Conservation (phyloP, 2,888 invertebrate genomes). For the Macrosiphum euphorbiae region DNA sequence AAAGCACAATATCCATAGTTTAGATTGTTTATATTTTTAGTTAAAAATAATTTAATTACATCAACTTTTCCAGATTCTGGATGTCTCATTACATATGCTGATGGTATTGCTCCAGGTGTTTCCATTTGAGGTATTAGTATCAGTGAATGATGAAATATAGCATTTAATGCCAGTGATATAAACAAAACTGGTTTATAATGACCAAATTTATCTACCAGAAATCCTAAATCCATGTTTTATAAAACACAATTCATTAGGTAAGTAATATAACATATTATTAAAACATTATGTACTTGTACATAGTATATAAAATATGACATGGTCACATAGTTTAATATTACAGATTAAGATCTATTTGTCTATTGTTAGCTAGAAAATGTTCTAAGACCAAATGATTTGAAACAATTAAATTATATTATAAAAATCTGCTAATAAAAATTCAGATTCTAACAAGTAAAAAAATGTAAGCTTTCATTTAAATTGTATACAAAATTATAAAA, state of each 20-base stretch:
- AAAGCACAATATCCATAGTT: background rate
- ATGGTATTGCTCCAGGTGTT: slow-evolving; percentile 81
- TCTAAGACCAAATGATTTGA: too few relatives aligned
- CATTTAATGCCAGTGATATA: slow-evolving; percentile 82
- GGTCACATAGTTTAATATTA: too few relatives aligned
- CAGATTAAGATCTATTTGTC: too few relatives aligned
- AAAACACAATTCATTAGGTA: background rate
- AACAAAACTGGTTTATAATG: slow-evolving; percentile 88
- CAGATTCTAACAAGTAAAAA: too few relatives aligned
- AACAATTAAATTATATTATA: too few relatives aligned
- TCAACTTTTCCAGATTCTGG: slow-evolving; percentile 80
- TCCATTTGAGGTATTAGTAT: slow-evolving; percentile 85
- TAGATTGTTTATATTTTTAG: background rate
- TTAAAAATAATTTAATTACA: slow-evolving; percentile 71
- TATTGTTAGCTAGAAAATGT: too few relatives aligned
- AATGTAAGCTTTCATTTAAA: too few relatives aligned
- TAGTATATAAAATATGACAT: too few relatives aligned
- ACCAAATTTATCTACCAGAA: slow-evolving; percentile 88
- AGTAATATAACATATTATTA: background rate
- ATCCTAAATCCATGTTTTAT: slow-evolving; percentile 74
- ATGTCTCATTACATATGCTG: slow-evolving; percentile 83
- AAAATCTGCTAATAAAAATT: too few relatives aligned
- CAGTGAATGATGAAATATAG: slow-evolving; percentile 84
- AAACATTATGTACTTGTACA: too few relatives aligned
- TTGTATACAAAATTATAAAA: too few relatives aligned